phyloP scores from a whole-genome alignment of 1,140 invertebrate species.

The Philotrypesis tridentata region DNA sequence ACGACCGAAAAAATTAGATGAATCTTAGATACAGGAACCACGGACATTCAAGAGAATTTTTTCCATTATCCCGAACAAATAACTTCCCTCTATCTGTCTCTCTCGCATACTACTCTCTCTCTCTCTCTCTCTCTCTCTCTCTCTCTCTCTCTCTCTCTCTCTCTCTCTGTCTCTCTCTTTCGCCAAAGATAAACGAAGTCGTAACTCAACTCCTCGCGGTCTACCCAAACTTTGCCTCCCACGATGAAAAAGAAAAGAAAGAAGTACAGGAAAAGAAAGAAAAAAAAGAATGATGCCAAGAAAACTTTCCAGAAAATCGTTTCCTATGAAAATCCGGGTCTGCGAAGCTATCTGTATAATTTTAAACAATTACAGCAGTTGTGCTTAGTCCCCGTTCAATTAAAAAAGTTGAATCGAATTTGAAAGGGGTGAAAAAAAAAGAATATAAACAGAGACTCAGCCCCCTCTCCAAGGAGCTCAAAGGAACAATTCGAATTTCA shows the following conservation, averaged over 20 bases:
- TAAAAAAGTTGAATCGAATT: constrained; percentile 28
- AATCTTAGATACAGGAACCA: no score
- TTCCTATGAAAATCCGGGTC: background rate
- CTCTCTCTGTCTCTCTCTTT: no score
- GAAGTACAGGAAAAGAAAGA: background rate
- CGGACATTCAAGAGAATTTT: background rate
- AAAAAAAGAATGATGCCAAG: background rate
- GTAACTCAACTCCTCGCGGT: constrained; percentile 8
- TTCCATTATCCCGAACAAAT: constrained; percentile 13
- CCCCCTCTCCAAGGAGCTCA: background rate
- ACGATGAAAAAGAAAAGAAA: background rate
- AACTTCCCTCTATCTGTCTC: background rate
- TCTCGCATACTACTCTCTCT: no score
- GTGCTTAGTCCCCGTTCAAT: constrained; percentile 6
- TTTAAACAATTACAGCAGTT: constrained; percentile 7
- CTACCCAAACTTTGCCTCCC: constrained; percentile 10
- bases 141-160: no score
- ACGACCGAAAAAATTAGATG: no score
- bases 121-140: no score
- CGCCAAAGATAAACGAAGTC: constrained; percentile 23
- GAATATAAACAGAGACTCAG: background rate
- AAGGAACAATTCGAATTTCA: constrained; percentile 2
- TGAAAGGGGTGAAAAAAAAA: no score
- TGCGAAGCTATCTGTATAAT: background rate
- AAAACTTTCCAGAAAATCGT: constrained; percentile 31